phyloP scores from a whole-genome alignment of 2,888 invertebrate genomes.

The Brachypterus glaber region DNA sequence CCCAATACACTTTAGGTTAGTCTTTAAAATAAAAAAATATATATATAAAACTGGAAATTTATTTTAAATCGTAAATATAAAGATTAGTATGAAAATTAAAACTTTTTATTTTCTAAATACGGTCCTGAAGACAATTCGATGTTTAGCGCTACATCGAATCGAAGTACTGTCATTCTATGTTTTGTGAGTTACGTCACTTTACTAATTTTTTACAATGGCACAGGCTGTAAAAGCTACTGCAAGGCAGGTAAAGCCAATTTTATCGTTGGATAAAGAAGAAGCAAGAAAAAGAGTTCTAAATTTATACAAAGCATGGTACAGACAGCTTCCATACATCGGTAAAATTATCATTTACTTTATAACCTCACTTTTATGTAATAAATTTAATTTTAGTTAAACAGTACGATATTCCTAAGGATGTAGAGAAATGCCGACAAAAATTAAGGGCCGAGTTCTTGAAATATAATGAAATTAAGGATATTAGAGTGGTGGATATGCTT shows the following conservation, averaged over 20 bases:
- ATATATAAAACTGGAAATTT: no score
- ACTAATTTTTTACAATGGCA: constrained; percentile 15
- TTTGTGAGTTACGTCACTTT: background rate
- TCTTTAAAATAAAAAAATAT: no score
- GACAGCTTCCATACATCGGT: constrained; percentile 81
- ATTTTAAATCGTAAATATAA: no score
- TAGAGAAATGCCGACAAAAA: constrained; percentile 59
- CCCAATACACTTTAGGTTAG: no score
- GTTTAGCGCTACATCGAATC: constrained; percentile 1
- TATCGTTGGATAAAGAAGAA: constrained; percentile 68
- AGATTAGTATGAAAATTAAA: no score
- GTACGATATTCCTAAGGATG: constrained; percentile 71
- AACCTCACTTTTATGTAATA: constrained; percentile 13
- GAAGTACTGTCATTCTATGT: background rate
- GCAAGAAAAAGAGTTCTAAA: constrained; percentile 74
- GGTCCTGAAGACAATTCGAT: no score
- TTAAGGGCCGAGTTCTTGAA: constrained; percentile 70
- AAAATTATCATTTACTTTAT: constrained; percentile 6
- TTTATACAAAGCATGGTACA: constrained; percentile 90
- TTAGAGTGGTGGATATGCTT: constrained; percentile 83
- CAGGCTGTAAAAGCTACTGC: constrained; percentile 44
- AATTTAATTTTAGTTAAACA: constrained; percentile 55
- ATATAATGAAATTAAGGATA: constrained; percentile 65
- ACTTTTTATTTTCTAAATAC: no score
- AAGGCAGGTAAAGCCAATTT: constrained; percentile 74